A percentile compares a stretch with the other conserved stretches of the same genome.
Evolutionary conservation across 2,113 vertebrate genomes (phyloP).

Genomic region (Neofelis nebulosa): DNA sequence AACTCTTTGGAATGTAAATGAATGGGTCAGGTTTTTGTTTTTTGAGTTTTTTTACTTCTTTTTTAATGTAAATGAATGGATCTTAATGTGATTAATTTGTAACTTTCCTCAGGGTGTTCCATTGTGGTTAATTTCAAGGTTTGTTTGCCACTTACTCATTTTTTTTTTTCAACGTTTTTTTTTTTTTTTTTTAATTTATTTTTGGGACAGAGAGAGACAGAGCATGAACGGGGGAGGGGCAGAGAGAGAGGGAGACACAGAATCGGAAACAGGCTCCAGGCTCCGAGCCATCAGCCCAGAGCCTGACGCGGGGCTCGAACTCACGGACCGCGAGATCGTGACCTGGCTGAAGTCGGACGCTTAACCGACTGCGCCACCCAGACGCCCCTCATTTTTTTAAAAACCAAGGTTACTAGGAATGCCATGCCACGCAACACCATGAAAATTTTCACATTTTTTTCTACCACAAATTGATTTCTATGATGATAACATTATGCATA

Average conservation of each 20-base stretch:
- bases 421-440: neutral
- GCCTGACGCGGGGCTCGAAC: too few relatives aligned
- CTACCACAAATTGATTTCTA: neutral
- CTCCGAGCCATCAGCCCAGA: too few relatives aligned
- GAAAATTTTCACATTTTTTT: neutral
- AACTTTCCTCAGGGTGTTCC: neutral
- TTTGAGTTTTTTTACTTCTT: neutral
- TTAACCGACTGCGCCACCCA: too few relatives aligned
- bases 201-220: too few relatives aligned
- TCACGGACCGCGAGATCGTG: too few relatives aligned
- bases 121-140: neutral
- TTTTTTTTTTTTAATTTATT: too few relatives aligned
- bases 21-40: neutral
- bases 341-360: too few relatives aligned
- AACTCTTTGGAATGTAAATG: neutral
- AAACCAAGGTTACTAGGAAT: neutral
- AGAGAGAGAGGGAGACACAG: too few relatives aligned
- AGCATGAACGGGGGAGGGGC: too few relatives aligned
- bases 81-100: neutral
- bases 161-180: too few relatives aligned
- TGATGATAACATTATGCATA: neutral
- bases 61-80: neutral
- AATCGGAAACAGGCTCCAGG: too few relatives aligned
- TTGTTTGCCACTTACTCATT: neutral
- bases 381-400: neutral